Conservation (phyloP, 2,888 invertebrate species). For the Chaetogeoica ovagalla region DNA sequence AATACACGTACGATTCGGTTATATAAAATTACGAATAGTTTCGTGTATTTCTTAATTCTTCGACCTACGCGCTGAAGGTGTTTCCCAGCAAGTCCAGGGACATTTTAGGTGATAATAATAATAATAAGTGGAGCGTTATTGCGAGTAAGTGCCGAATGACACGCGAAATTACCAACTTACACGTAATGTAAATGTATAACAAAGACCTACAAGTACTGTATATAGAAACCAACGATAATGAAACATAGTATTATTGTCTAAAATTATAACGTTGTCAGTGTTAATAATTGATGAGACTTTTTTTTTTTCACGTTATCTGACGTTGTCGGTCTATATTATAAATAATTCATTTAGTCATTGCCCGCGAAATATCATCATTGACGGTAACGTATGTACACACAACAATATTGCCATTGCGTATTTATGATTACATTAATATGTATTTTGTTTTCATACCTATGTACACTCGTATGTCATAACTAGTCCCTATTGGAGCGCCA, state of each 20-base stretch:
- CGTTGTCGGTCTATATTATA: neutral
- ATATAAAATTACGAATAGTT: neutral
- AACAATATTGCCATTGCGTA: neutral
- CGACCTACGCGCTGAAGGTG: neutral
- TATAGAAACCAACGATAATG: neutral
- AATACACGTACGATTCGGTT: no score
- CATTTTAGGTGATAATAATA: no score
- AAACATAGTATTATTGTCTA: neutral
- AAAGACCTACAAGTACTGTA: no score
- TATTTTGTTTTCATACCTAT: constrained; percentile 65
- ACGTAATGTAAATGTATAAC: neutral
- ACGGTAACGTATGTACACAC: neutral
- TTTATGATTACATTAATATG: neutral
- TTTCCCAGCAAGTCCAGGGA: neutral
- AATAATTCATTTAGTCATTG: neutral
- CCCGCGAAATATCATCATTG: neutral
- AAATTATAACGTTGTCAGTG: neutral
- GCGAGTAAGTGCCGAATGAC: neutral
- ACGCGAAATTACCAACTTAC: neutral
- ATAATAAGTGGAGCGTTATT: neutral
- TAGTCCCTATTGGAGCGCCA: constrained; percentile 88
- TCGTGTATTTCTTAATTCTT: neutral
- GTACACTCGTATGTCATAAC: constrained; percentile 84
- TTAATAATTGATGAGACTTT: neutral
- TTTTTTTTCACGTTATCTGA: neutral